A percentile compares a stretch with the other conserved stretches of the same genome.
These are phyloP conservation scores for Eulemur macaco DNA, from an alignment of 2,113 vertebrate genomes.

Conservation along the genomic window DNA sequence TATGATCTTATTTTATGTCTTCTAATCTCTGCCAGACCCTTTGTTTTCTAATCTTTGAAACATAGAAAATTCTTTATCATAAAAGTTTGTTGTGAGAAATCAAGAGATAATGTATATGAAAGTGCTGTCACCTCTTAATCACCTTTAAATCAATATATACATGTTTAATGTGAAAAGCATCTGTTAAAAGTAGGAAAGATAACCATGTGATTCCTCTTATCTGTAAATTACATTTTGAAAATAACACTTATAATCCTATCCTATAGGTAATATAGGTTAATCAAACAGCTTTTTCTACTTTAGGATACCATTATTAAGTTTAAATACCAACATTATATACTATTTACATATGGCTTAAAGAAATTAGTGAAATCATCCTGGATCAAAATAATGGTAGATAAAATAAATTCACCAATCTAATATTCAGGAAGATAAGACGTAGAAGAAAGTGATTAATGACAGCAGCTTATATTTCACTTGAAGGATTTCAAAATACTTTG, in stretches of 20 bases:
- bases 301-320: background rate
- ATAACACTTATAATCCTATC: background rate
- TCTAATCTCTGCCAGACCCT: background rate
- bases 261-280: background rate
- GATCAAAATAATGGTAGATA: slow-evolving; percentile 26
- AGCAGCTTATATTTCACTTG: slow-evolving; percentile 19
- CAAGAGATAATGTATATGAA: background rate
- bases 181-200: background rate
- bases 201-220: background rate
- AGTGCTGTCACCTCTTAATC: background rate
- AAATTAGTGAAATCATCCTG: slow-evolving; percentile 19
- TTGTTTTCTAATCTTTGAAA: background rate
- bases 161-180: background rate
- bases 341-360: background rate
- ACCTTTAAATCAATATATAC: background rate
- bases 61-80: background rate
- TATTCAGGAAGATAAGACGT: background rate
- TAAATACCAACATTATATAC: background rate
- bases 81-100: background rate
- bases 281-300: background rate
- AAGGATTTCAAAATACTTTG: slow-evolving; percentile 52
- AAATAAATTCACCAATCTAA: slow-evolving; percentile 12
- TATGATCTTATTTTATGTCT: background rate
- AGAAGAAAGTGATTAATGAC: slow-evolving; percentile 37
- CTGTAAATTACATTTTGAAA: slow-evolving; percentile 39